Conservation (phyloP, 2,888 invertebrate genomes). For the Anaspis maculata region DNA sequence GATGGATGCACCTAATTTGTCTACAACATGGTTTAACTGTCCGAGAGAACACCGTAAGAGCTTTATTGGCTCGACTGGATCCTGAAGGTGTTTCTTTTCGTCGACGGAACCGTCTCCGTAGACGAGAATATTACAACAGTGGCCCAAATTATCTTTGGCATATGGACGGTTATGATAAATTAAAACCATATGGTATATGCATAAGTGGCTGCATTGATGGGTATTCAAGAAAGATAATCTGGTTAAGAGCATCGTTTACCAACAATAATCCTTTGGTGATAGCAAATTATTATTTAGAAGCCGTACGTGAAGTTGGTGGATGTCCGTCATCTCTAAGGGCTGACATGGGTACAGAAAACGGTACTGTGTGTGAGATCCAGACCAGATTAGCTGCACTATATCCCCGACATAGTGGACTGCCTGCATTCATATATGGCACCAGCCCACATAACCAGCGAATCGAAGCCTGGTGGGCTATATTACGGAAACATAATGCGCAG, state of each 20-base stretch:
- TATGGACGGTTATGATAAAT: conserved; percentile 16
- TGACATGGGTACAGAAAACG: conserved; percentile 9
- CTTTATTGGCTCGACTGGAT: conserved; percentile 7
- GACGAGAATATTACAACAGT: conserved; percentile 11
- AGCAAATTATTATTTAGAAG: conserved; percentile 11
- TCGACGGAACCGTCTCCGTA: conserved; percentile 8
- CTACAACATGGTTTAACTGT: conserved; percentile 12
- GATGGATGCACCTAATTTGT: conserved; percentile 8
- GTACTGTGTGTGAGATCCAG: not conserved
- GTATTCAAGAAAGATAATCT: conserved; percentile 13
- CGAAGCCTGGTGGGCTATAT: conserved; percentile 9
- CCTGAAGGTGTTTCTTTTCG: conserved; percentile 10
- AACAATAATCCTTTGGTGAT: conserved; percentile 14
- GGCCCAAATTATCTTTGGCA: conserved; percentile 16
- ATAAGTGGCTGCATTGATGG: conserved; percentile 12
- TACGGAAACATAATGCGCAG: conserved; percentile 10
- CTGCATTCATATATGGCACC: conserved; percentile 6
- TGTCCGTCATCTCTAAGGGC: conserved; percentile 11
- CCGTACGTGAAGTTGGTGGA: conserved; percentile 6
- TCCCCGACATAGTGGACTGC: conserved; percentile 2
- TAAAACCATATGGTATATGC: conserved; percentile 7
- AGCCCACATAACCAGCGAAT: conserved; percentile 7
- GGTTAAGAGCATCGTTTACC: conserved; percentile 10
- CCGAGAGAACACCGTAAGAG: conserved; percentile 8
- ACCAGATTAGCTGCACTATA: not conserved